Base-by-base conservation (phyloP, 2,113 vertebrate species). In the Azemiops feae region DNA sequence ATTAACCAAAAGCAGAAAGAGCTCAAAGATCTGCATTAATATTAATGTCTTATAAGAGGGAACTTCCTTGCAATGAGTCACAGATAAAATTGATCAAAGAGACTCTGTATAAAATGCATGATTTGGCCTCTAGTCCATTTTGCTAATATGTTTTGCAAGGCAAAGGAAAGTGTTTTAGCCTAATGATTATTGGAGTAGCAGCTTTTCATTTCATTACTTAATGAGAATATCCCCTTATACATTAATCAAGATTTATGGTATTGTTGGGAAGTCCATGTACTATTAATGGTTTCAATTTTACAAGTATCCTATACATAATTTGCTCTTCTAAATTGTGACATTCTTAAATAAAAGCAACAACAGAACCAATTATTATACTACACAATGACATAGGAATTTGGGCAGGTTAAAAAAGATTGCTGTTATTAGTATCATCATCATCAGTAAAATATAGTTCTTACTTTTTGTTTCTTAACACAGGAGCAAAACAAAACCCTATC, bases 1-100 rank as follows among this genome's bases (percentile, higher is more conserved):
- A 93, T 95, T 96, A 96, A 97, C 94, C 92, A 96, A 96, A 96
- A 85, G 89, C 14, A 95, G 93, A 95, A 96, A 93, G 25, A 94
- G 22, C 74, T 91, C 88, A 95, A 96, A 94, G 87, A 94, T 94
- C n/a, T n/a, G 18, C 94, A 95, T 96, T 95, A 96, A 96, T 96
- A 94, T 97, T 95, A 96, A 96, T 94, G 93, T 0, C 16, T 50
- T 94, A 95, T 95, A 92, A 95, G 92, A 95, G 94, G 93, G 43
- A 53, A 92, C 85, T 93, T 95, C 23, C 14, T 94, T 96, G 58
- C 57, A 54, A 89, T 95, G 94, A 95, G 89, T 54, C 74, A 91
- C 34, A 92, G 34, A n/a, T 89, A 69, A 25, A 11, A 60, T 87
- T 91, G 96, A 93, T 93, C 45, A 18, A n/a, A 45, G 22, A 93